Conservation (phyloP, 53 echinoderm and acorn worm genomes). For the Pentamera pediparva region DNA sequence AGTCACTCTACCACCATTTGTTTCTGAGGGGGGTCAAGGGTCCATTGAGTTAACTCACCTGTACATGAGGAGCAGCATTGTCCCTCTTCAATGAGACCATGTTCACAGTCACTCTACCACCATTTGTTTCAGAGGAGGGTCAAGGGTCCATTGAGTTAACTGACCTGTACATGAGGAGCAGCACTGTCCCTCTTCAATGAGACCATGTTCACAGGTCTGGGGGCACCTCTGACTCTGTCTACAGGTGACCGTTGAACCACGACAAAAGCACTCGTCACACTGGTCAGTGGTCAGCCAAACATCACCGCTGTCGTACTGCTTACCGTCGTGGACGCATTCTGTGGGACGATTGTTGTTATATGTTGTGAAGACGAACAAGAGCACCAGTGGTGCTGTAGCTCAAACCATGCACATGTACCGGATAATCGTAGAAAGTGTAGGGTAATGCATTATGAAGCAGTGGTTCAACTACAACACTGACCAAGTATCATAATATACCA, state of each 20-base stretch:
- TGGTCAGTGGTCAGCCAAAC: constrained; percentile 84
- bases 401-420: background rate
- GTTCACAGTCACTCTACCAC: no score
- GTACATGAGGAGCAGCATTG: constrained; percentile 83
- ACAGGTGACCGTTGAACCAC: constrained; percentile 57
- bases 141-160: background rate
- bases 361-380: no score
- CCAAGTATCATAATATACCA: no score
- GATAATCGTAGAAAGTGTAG: no score
- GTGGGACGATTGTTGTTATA: no score
- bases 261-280: constrained; percentile 76
- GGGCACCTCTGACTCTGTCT: constrained; percentile 41
- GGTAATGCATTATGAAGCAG: no score
- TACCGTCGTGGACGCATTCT: constrained; percentile 79
- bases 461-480: no score
- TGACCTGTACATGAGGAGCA: constrained; percentile 73
- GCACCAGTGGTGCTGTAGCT: no score
- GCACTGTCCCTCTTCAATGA: constrained; percentile 72
- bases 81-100: constrained; percentile 65
- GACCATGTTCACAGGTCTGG: constrained; percentile 65
- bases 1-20: no score
- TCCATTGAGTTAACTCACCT: constrained; percentile 37
- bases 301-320: constrained; percentile 55
- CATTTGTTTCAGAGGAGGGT: background rate
- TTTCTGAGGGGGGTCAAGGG: background rate